Evolutionary conservation across 2,113 vertebrate genomes (phyloP).

Genomic region (Trochalopteron elliotii): DNA sequence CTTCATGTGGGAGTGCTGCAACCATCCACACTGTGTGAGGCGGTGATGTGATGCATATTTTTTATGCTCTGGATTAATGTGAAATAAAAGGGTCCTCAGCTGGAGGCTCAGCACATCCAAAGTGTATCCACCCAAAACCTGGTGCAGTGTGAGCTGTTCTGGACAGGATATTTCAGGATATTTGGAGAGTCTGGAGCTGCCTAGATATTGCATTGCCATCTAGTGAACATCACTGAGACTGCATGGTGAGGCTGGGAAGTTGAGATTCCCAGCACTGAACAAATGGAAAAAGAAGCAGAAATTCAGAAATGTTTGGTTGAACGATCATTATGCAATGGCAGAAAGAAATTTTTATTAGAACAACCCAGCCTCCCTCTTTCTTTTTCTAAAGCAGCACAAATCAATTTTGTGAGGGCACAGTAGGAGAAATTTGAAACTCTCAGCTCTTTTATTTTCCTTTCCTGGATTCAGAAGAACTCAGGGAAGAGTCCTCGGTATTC

Average conservation of each 20-base stretch:
- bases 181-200: not conserved
- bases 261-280: too few relatives aligned
- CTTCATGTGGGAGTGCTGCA: not conserved
- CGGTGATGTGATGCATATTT: not conserved
- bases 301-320: fast-evolving
- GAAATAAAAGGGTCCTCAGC: not conserved
- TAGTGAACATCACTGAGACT: not conserved
- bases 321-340: fast-evolving
- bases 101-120: not conserved
- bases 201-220: slow-evolving; percentile 45
- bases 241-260: fast-evolving
- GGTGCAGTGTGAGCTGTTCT: fast-evolving
- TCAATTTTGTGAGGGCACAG: not conserved
- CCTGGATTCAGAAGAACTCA: not conserved
- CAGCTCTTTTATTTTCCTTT: not conserved
- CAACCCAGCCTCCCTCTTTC: not conserved
- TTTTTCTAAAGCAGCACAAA: not conserved
- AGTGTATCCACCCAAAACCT: not conserved
- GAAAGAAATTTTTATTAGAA: not conserved
- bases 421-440: not conserved
- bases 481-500: fast-evolving
- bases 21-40: not conserved
- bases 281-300: fast-evolving
- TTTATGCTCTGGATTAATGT: not conserved
- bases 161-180: too few relatives aligned